Percentiles rank a stretch among this genome's conserved stretches.
Evolutionary conservation across 2,888 invertebrate genomes (phyloP).

Genomic region (Scaptomyza tumidula): DNA sequence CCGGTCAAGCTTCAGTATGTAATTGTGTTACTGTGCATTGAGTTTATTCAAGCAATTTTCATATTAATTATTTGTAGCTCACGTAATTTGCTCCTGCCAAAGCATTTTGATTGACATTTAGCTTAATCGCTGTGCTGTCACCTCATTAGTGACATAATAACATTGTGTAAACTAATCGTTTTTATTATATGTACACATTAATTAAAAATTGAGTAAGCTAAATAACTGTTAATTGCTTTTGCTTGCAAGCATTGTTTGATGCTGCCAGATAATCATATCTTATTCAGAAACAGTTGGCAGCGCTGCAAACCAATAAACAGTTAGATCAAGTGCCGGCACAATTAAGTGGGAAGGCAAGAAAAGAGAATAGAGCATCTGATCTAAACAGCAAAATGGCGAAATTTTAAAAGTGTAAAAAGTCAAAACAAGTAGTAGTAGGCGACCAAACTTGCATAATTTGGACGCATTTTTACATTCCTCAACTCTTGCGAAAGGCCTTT

Average conservation of each 20-base stretch:
- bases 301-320: not conserved
- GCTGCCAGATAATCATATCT: not conserved
- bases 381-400: too few species aligned
- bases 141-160: not conserved
- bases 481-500: not conserved
- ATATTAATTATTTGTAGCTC: conserved; percentile 1
- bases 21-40: conserved; percentile 74
- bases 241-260: not conserved
- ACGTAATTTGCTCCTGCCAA: conserved; percentile 18
- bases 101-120: not conserved
- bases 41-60: conserved; percentile 28
- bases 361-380: too few species aligned
- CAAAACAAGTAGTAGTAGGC: too few species aligned
- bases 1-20: conserved; percentile 64
- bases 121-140: not conserved
- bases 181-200: not conserved
- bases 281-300: not conserved
- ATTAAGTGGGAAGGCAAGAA: too few species aligned
- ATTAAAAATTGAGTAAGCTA: not conserved
- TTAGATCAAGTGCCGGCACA: too few species aligned
- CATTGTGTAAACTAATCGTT: not conserved
- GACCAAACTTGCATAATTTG: too few species aligned
- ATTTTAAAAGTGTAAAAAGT: too few species aligned
- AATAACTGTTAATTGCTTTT: not conserved
- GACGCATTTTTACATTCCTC: not conserved